These are phyloP conservation scores for Hemibagrus guttatus DNA, from an alignment of 2,797 vertebrate genomes.

Conservation along the genomic window DNA sequence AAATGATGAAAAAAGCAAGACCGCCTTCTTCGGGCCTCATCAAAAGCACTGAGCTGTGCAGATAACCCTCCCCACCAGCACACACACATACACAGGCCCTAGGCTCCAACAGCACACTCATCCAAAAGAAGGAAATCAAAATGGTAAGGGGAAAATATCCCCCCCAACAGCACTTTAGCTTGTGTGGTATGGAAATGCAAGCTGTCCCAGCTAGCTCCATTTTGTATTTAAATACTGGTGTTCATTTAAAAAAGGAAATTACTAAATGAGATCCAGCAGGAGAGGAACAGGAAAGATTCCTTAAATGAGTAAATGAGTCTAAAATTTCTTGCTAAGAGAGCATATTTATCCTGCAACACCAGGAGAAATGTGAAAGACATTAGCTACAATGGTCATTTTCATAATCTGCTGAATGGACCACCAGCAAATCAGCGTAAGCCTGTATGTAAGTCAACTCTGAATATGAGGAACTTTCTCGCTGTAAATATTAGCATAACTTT, in stretches of 20 bases:
- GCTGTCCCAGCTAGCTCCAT: conserved; percentile 73
- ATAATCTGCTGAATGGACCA: background rate
- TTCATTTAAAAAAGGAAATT: conserved; percentile 77
- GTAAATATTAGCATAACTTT: background rate
- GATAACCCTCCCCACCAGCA: conserved; percentile 19
- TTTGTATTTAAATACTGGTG: conserved; percentile 75
- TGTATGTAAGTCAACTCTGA: background rate
- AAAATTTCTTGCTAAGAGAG: background rate
- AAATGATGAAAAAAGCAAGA: conserved; percentile 48
- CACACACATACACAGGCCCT: conserved; percentile 13
- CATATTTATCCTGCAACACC: background rate
- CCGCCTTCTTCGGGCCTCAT: conserved; percentile 51
- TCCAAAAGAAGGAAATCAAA: conserved; percentile 61
- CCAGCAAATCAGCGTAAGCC: too few relatives aligned
- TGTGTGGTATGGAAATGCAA: conserved; percentile 76
- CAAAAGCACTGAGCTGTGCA: conserved; percentile 51
- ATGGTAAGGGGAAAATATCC: conserved; percentile 70
- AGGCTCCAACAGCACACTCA: conserved; percentile 41
- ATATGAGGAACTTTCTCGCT: background rate
- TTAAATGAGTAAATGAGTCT: conserved; percentile 63
- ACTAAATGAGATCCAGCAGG: conserved; percentile 76
- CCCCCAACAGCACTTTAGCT: conserved; percentile 61
- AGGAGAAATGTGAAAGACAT: background rate
- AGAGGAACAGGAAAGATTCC: conserved; percentile 56
- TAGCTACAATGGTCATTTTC: background rate